A percentile compares a stretch with the other conserved stretches of the same genome.
These are phyloP conservation scores for Drosophila melanica DNA, from an alignment of 1,140 invertebrate genomes.

Conservation along the genomic window DNA sequence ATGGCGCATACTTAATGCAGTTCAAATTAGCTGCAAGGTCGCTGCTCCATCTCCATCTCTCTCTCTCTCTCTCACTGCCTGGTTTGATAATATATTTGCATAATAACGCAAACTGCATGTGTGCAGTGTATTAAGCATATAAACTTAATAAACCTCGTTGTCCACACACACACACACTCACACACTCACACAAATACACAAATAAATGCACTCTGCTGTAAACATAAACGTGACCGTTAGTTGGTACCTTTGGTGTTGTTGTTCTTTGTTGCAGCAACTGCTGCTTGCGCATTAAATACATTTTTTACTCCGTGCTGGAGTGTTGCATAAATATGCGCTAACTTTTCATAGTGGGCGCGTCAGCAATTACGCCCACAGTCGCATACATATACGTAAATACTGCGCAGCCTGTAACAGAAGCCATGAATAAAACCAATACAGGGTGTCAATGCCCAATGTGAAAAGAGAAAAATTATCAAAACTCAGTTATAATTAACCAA, in stretches of 20 bases:
- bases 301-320: slow-evolving; percentile 38
- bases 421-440: slow-evolving; percentile 36
- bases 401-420: slow-evolving; percentile 33
- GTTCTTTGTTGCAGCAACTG: slow-evolving; percentile 19
- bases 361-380: slow-evolving; percentile 58
- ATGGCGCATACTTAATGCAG: slow-evolving; percentile 50
- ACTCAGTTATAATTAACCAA: too few relatives aligned
- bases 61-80: neutral
- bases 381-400: slow-evolving; percentile 21
- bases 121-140: slow-evolving; percentile 49
- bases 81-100: slow-evolving; percentile 70
- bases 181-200: slow-evolving; percentile 9
- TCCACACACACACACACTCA: slow-evolving; percentile 36
- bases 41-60: too few relatives aligned
- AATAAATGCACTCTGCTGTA: slow-evolving; percentile 50
- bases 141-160: slow-evolving; percentile 72
- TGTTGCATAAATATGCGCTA: slow-evolving; percentile 53
- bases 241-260: slow-evolving; percentile 18
- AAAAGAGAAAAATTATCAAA: too few relatives aligned
- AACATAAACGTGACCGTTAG: slow-evolving; percentile 54
- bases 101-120: slow-evolving; percentile 46
- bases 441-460: slow-evolving; percentile 1
- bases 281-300: slow-evolving; percentile 45
- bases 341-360: slow-evolving; percentile 47
- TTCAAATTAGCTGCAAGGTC: slow-evolving; percentile 44